Evolutionary conservation across 2,113 vertebrate species (phyloP).

Genomic region (Anoplopoma fimbria): DNA sequence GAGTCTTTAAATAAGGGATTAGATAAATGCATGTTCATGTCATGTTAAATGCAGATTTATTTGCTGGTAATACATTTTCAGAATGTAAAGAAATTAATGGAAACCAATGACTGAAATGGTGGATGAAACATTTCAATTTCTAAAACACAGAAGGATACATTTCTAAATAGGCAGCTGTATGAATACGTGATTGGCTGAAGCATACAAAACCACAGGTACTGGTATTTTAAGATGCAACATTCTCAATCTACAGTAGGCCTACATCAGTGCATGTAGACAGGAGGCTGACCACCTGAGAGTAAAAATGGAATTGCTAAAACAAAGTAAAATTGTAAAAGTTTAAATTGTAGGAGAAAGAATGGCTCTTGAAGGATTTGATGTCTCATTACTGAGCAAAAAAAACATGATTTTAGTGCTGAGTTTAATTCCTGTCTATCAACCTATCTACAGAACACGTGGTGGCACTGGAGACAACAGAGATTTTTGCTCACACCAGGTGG

Average conservation of each 20-base stretch:
- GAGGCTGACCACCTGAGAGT: neutral
- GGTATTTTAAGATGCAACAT: neutral
- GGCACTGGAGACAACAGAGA: slow-evolving; percentile 22
- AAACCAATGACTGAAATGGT: neutral
- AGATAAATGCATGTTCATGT: neutral
- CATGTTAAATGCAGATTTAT: neutral
- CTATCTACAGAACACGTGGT: neutral
- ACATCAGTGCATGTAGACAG: neutral
- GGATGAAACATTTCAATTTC: neutral
- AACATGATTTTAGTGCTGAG: neutral
- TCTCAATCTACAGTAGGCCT: neutral
- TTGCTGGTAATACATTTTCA: neutral
- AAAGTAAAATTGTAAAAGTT: neutral
- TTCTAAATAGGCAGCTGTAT: neutral
- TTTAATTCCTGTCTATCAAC: neutral
- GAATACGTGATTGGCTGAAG: no score
- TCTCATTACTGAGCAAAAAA: neutral
- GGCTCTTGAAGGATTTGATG: neutral
- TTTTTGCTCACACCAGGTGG: neutral
- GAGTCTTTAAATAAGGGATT: neutral
- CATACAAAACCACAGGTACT: neutral
- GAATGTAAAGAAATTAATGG: neutral
- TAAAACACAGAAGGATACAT: neutral
- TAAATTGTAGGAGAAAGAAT: neutral
- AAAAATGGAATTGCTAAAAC: neutral